Base-by-base conservation (phyloP, 2,797 vertebrate species). In the Thalassophryne amazonica region DNA sequence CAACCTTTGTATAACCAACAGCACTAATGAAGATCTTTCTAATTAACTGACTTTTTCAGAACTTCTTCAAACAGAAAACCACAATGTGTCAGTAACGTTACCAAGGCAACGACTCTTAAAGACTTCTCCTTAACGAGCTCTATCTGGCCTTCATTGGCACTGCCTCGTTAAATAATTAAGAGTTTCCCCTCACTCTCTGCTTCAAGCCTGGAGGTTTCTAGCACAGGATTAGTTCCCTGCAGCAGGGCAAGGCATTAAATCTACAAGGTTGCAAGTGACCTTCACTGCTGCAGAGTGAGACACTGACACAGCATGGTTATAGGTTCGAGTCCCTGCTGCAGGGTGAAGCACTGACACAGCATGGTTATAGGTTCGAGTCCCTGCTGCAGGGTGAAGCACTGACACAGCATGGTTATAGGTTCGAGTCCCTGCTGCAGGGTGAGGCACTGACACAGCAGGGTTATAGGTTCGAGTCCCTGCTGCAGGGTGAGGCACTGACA, bases 21-120 rank as follows among this genome's bases (percentile, higher is more conserved):
- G 9, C 23, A 2, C 13, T 42, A 51, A 65, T 3, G 5, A 51
- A 46, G 35, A 42, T 14, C 19, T 66, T 35, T 43, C 28, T 16
- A 22, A 43, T 59, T 33, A 35, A 23, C 4, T 5, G n/a, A 17
- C 6, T 3, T 25, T 48, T 39, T 29, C 39, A 10, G 7, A 27
- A 18, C 12, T 28, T 29, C 25, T 16, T 33, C 32, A 60, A 61
- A 69, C 33, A 39, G 25, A 15, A 39, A 56, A 13, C 8, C 56
- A 24, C 18, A 6, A 31, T 18, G 48, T 54, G 65, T 53, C 63
- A 37, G 20, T 61, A 39, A 16, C 0, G 48, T 66, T 38, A 27
- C 62, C 58, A 39, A 5, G 47, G 58, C 52, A 73, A 74, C 75
- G 45, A 21, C 39, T 4, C 25, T 28, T n/a, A 27, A 14, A 3